Evolutionary conservation across 2,888 invertebrate species (phyloP).

Genomic region (Diloba caeruleocephala): DNA sequence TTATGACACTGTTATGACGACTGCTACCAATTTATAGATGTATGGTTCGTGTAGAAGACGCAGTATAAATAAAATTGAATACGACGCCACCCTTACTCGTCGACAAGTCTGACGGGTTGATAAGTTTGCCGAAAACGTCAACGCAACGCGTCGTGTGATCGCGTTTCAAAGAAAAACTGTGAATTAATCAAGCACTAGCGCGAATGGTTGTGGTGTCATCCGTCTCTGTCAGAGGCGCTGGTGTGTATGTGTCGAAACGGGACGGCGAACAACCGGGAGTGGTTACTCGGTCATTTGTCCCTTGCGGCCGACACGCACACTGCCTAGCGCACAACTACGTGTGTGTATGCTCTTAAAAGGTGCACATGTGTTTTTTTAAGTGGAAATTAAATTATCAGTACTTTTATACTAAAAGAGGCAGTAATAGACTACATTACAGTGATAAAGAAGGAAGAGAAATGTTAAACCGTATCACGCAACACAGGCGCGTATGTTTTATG

Average conservation of each 20-base stretch:
- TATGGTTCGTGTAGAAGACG: slow-evolving; percentile 38
- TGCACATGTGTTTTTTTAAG: slow-evolving; percentile 51
- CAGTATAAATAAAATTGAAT: slow-evolving; percentile 53
- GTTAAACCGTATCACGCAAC: slow-evolving; percentile 1
- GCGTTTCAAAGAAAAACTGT: slow-evolving; percentile 84
- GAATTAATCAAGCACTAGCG: slow-evolving; percentile 83
- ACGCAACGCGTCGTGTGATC: slow-evolving; percentile 72
- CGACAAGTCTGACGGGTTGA: slow-evolving; percentile 70
- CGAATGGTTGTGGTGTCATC: slow-evolving; percentile 76
- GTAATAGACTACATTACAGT: slow-evolving; percentile 2
- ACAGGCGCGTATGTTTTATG: no score
- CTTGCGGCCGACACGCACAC: slow-evolving; percentile 76
- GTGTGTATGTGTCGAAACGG: slow-evolving; percentile 68
- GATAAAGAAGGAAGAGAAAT: no score
- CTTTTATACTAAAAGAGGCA: slow-evolving; percentile 10
- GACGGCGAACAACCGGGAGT: slow-evolving; percentile 78
- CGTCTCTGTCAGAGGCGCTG: slow-evolving; percentile 76
- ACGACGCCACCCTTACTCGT: slow-evolving; percentile 55
- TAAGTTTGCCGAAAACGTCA: slow-evolving; percentile 79
- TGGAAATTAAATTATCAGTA: slow-evolving; percentile 26
- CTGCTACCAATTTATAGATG: slow-evolving; percentile 58
- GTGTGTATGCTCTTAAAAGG: slow-evolving; percentile 61
- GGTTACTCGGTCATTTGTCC: slow-evolving; percentile 83
- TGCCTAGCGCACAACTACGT: slow-evolving; percentile 66
- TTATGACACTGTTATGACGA: slow-evolving; percentile 77